phyloP scores from a whole-genome alignment of 2,888 invertebrate genomes.

The Pachliopta kotzebuea region DNA sequence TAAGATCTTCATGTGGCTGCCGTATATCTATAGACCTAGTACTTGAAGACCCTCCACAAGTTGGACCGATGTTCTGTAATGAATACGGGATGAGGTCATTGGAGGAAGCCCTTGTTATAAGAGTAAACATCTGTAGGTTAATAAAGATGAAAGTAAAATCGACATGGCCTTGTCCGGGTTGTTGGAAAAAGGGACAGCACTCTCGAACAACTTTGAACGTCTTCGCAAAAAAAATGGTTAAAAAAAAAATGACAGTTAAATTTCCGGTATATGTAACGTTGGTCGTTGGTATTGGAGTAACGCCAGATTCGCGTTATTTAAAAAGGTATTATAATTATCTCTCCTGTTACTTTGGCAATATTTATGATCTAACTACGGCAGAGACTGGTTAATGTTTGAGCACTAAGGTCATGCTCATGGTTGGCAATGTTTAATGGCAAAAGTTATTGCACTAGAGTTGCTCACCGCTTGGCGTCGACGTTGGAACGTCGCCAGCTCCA shows the following conservation, averaged over 20 bases:
- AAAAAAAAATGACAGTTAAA: neutral
- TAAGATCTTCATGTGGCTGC: too few relatives aligned
- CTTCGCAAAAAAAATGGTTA: neutral
- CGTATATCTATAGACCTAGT: too few relatives aligned
- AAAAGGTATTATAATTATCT: neutral
- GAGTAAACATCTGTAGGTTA: too few relatives aligned
- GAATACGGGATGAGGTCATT: too few relatives aligned
- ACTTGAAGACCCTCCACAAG: too few relatives aligned
- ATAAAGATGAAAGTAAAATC: too few relatives aligned
- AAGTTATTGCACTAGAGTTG: slow-evolving; percentile 3
- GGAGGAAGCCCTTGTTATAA: too few relatives aligned
- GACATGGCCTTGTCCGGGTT: too few relatives aligned
- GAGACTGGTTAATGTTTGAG: slow-evolving; percentile 1
- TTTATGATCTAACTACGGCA: neutral
- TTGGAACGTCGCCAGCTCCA: slow-evolving; percentile 84
- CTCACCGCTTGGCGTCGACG: slow-evolving; percentile 59
- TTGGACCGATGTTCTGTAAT: too few relatives aligned
- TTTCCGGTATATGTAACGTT: neutral
- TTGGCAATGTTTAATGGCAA: slow-evolving; percentile 19
- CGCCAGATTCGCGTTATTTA: neutral
- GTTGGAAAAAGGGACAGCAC: too few relatives aligned
- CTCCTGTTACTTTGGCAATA: neutral
- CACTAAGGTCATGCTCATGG: neutral
- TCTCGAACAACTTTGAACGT: too few relatives aligned
- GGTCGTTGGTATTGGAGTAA: neutral